Evolutionary conservation across 2,113 vertebrate species (phyloP).

Genomic region (Acrocephalus kingi): DNA sequence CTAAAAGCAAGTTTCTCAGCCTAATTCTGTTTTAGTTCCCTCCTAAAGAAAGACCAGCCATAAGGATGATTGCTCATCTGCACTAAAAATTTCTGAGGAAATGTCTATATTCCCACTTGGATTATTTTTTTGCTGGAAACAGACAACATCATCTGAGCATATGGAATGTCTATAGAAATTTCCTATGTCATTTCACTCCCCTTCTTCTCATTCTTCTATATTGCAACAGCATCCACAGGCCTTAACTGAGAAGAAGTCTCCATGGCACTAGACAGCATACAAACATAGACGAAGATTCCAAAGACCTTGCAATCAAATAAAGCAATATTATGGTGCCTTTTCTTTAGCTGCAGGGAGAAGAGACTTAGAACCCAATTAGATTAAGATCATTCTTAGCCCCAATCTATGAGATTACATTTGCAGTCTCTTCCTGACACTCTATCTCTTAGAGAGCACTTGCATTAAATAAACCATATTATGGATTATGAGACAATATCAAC

Average conservation of each 20-base stretch:
- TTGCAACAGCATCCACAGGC: neutral
- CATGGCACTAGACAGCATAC: constrained; percentile 22
- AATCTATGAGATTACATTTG: constrained; percentile 25
- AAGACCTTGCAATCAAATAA: constrained; percentile 43
- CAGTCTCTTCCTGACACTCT: constrained; percentile 48
- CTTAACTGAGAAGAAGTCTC: constrained; percentile 12
- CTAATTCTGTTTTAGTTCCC: neutral
- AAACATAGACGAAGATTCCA: constrained; percentile 37
- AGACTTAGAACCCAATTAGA: constrained; percentile 9
- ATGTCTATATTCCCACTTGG: neutral
- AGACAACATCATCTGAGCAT: neutral
- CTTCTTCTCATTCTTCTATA: neutral
- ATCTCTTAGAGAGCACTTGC: neutral
- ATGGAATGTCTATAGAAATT: neutral
- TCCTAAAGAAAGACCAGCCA: neutral
- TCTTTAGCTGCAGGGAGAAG: constrained; percentile 44
- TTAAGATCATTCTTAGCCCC: constrained; percentile 30
- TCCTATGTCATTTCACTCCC: neutral
- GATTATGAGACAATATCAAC: neutral
- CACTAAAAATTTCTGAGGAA: neutral
- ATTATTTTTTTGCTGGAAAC: neutral
- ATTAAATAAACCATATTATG: constrained; percentile 21
- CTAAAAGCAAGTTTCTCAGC: neutral
- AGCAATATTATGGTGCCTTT: constrained; percentile 40
- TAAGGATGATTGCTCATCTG: neutral